phyloP scores from a whole-genome alignment of 2,888 invertebrate genomes.

The Eupithecia subumbrata region DNA sequence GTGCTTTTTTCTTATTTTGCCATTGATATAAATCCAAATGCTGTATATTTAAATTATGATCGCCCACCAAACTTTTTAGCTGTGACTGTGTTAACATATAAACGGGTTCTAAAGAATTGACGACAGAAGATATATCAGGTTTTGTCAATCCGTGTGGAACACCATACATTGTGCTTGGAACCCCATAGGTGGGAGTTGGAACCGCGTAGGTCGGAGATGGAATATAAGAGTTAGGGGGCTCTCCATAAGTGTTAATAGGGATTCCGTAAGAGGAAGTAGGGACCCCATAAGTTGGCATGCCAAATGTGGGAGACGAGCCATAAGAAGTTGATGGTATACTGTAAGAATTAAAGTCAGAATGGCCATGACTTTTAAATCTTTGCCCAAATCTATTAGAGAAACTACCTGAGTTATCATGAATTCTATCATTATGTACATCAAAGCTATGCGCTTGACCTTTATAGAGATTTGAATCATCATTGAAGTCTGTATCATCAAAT shows the following conservation, averaged over 20 bases:
- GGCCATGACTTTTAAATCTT: constrained; percentile 22
- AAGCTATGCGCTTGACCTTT: not conserved
- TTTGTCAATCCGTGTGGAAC: constrained; percentile 13
- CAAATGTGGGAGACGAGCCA: constrained; percentile 11
- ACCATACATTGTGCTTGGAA: constrained; percentile 42
- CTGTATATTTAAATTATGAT: constrained; percentile 70
- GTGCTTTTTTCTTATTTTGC: constrained; percentile 28
- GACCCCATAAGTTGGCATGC: constrained; percentile 9
- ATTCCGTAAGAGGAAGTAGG: constrained; percentile 15
- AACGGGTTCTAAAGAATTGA: constrained; percentile 63
- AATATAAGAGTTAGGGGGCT: constrained; percentile 40
- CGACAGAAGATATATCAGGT: constrained; percentile 31
- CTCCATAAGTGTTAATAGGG: constrained; percentile 50
- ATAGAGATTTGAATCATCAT: constrained; percentile 49
- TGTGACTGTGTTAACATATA: constrained; percentile 74
- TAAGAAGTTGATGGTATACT: constrained; percentile 33
- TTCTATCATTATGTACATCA: constrained; percentile 21
- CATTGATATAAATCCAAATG: constrained; percentile 70
- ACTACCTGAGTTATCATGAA: constrained; percentile 35
- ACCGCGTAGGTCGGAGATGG: constrained; percentile 51
- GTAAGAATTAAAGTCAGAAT: constrained; percentile 32
- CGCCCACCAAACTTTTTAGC: constrained; percentile 66
- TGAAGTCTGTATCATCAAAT: constrained; percentile 23
- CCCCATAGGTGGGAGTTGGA: constrained; percentile 43
- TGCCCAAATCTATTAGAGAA: constrained; percentile 38